Percentiles rank a stretch among this genome's conserved stretches.
Conservation (phyloP, 1,140 invertebrate genomes). For the Platyscapa corneri region DNA sequence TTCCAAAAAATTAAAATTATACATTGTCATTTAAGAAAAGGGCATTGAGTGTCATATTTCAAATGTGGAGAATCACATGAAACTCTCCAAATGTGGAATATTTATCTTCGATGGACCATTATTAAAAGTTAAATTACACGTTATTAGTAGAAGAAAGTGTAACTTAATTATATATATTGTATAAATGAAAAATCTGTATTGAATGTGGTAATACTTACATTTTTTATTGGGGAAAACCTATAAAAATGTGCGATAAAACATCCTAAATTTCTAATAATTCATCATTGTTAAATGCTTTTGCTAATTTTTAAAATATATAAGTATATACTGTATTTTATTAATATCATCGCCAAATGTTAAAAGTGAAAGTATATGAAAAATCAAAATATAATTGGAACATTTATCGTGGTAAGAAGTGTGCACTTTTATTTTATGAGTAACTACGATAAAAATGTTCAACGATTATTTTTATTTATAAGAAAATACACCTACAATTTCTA, state of each 20-base stretch:
- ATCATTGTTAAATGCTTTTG: neutral
- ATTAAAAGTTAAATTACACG: conserved; percentile 27
- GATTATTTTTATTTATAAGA: neutral
- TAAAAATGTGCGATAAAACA: conserved; percentile 31
- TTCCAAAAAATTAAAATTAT: neutral
- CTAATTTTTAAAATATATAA: conserved; percentile 7
- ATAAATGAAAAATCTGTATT: neutral
- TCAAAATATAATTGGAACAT: neutral
- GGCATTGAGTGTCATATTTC: neutral
- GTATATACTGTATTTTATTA: neutral
- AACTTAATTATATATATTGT: conserved; percentile 15
- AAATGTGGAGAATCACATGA: neutral
- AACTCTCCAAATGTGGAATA: neutral
- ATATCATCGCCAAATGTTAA: neutral
- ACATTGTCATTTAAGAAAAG: neutral
- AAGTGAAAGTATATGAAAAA: conserved; percentile 27
- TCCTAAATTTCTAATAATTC: conserved; percentile 16
- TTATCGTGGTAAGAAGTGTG: neutral
- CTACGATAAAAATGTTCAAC: neutral
- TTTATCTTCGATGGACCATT: conserved; percentile 4
- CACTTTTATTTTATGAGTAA: neutral
- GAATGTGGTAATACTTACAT: conserved; percentile 27
- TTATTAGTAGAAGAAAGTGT: conserved; percentile 19
- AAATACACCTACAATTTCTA: neutral
- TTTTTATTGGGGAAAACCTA: conserved; percentile 6